These are phyloP conservation scores for Corythornis vintsioides DNA, from an alignment of 2,113 vertebrate genomes.

Conservation along the genomic window DNA sequence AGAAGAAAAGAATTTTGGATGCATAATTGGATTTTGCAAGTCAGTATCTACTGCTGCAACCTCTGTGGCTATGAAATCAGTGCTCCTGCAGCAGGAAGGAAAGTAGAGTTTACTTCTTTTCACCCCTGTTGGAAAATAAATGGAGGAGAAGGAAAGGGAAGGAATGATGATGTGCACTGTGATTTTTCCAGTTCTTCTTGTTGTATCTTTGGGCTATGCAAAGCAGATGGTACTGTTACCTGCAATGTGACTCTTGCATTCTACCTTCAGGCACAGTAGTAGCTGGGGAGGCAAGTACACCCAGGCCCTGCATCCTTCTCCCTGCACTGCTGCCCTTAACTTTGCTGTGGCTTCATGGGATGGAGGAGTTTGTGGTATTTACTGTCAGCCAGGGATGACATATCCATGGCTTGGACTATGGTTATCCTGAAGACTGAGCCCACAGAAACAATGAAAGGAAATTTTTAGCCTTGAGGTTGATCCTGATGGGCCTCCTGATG, in stretches of 20 bases:
- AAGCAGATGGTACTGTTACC: background rate
- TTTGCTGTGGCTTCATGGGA: background rate
- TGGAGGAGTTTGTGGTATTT: background rate
- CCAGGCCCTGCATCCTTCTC: background rate
- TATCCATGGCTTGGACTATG: background rate
- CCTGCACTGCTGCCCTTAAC: background rate
- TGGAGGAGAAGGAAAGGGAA: background rate
- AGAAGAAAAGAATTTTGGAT: background rate
- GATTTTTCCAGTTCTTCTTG: background rate
- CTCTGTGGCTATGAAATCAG: background rate
- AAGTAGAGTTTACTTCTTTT: background rate
- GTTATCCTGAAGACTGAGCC: fast-evolving
- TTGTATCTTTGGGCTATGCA: background rate
- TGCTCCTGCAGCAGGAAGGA: background rate
- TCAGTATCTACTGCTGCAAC: background rate
- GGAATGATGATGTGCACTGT: background rate
- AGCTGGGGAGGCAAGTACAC: background rate
- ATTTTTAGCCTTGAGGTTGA: fast-evolving
- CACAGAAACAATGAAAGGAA: background rate
- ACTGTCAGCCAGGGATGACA: background rate
- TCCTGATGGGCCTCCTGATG: background rate
- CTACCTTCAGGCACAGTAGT: background rate
- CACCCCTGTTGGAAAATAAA: no score
- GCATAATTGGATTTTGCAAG: background rate
- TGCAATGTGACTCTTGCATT: background rate